Percentiles rank a stretch among this genome's conserved stretches.
Evolutionary conservation across 1,140 invertebrate species (phyloP).

Genomic region (Lepidotrigona ventralis): DNA sequence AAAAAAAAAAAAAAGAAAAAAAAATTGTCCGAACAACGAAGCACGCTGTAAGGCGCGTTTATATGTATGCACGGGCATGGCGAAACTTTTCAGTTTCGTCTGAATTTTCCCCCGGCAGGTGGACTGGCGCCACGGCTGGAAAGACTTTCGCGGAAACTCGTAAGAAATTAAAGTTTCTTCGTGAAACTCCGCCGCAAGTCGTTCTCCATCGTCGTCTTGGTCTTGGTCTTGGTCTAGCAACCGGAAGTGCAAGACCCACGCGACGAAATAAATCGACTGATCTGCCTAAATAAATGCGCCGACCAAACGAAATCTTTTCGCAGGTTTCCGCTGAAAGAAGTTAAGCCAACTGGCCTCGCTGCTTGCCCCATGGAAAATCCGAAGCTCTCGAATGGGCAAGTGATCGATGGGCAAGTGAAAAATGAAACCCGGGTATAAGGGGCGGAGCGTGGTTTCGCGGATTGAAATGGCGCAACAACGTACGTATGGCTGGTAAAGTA

Average conservation of each 20-base stretch:
- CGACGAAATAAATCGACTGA: conserved; percentile 29
- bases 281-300: no score
- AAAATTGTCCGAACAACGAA: conserved; percentile 1
- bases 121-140: conserved; percentile 5
- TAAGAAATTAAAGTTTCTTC: conserved; percentile 52
- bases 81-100: conserved; percentile 45
- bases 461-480: background rate
- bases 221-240: background rate
- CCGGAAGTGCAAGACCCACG: conserved; percentile 1
- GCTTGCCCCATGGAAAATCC: background rate
- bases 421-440: background rate
- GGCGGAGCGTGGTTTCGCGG: background rate
- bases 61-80: conserved; percentile 28
- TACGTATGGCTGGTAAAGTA: background rate
- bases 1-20: no score
- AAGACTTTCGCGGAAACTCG: conserved; percentile 47
- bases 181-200: conserved; percentile 32
- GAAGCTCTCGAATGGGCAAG: background rate
- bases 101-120: conserved; percentile 29
- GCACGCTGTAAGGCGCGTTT: conserved; percentile 7
- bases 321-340: background rate
- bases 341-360: no score
- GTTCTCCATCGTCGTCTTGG: conserved; percentile 1
- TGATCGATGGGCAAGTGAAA: background rate
- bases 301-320: background rate